Conservation (phyloP, 1,140 invertebrate genomes). For the Radopholus similis region DNA sequence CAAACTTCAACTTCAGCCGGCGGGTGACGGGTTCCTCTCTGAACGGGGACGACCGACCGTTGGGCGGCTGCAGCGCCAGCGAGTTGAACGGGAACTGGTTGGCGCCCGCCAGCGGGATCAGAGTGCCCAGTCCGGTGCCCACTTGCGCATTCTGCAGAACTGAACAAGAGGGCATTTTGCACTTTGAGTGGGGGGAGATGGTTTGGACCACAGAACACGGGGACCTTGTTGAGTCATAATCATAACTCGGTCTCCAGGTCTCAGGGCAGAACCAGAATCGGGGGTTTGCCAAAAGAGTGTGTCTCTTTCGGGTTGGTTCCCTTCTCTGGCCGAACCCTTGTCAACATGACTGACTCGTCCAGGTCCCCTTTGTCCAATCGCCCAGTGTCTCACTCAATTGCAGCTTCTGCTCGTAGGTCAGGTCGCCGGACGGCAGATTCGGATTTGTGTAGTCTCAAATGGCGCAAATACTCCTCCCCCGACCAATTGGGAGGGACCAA, state of each 20-base stretch:
- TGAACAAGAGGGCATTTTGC: background rate
- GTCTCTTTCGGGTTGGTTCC: background rate
- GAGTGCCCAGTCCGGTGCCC: background rate
- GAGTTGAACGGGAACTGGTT: background rate
- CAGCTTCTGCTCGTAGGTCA: constrained; percentile 64
- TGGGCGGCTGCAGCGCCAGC: background rate
- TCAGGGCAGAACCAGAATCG: background rate
- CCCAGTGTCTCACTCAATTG: constrained; percentile 1
- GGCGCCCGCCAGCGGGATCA: background rate
- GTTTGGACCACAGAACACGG: no score
- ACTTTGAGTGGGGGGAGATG: no score
- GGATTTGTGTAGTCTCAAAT: constrained; percentile 97
- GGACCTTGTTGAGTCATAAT: no score
- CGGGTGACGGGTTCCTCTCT: no score
- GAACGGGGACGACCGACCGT: background rate
- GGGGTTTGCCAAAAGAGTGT: background rate
- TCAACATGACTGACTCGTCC: no score
- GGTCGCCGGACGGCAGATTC: constrained; percentile 85
- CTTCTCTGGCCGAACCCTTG: no score
- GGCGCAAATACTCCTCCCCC: no score
- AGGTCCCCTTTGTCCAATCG: background rate
- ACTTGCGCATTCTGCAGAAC: constrained; percentile 15
- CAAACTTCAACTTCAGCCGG: constrained; percentile 13
- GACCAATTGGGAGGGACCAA: no score
- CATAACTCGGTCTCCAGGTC: no score